Evolutionary conservation across 2,797 vertebrate species (phyloP), one percentile per base, ranked within the genome.

Genomic region (Squalus acanthias): DNA sequence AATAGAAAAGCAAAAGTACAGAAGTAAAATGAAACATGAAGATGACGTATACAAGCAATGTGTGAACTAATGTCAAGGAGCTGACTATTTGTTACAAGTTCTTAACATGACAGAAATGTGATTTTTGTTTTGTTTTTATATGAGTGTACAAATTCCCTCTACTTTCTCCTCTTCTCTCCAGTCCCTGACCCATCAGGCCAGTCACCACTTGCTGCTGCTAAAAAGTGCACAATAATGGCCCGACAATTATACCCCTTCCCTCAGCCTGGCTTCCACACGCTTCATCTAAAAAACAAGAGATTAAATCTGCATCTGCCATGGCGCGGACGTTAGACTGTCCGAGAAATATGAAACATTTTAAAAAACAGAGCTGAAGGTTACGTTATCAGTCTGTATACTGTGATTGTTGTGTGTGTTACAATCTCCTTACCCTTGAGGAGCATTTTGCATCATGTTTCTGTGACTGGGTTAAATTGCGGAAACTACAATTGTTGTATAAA

Each of bases 11-110:
- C 50, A 76, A n/a, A 76, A 76, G 50, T 57, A 95, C 70, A 95
- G 94, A 95, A 29, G 50, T 74, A 50, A 57, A 29, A 74, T 74
- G 69, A 76, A 95, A 60, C 70, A 95, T 57, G 94, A 95, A n/a
- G 70, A 53, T 76, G 94, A 60, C 53, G 5, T 74, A 65, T 65
- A 65, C 57, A 95, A 95, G 94, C 46, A 72, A 76, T 95, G 50
- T 74, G 46, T 72, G 94, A 76, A 76, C 29, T 4, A n/a, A 29
- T 53, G 26, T 53, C 26, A 72, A 53, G 17, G 6, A 46, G n/a
- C 20, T 70, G 24, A 69, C 65, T 67, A 46, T 70, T 46, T 95
- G 39, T 15, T 50, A 24, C 7, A 39, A 39, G 57, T 46, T 13
- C 9, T 69, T 26, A 92, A 29, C 15, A 1, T 24, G 26, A 88